A percentile compares a stretch with the other conserved stretches of the same genome.
These are phyloP conservation scores for Whitmania pigra DNA, from an alignment of 1,140 invertebrate species.

Conservation along the genomic window DNA sequence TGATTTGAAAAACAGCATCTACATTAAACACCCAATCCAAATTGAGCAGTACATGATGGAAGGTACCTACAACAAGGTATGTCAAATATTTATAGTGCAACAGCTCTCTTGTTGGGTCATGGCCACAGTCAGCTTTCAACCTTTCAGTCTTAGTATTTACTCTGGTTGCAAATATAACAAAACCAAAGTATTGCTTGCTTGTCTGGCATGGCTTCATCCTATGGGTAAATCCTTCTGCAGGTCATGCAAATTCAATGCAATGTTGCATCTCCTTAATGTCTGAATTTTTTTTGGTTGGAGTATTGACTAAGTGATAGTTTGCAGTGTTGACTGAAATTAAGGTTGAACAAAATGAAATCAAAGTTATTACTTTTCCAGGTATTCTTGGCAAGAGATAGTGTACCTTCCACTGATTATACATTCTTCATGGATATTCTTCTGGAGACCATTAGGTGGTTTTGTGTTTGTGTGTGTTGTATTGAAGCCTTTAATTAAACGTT, in stretches of 20 bases:
- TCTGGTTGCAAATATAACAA: too few relatives aligned
- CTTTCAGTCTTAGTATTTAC: too few relatives aligned
- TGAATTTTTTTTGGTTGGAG: too few relatives aligned
- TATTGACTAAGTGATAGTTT: neutral
- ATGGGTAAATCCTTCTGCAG: too few relatives aligned
- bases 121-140: too few relatives aligned
- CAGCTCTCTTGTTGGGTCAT: too few relatives aligned
- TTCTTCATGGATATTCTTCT: slow-evolving; percentile 93
- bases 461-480: slow-evolving; percentile 7
- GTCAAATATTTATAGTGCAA: slow-evolving; percentile 13
- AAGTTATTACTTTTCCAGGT: too few relatives aligned
- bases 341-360: too few relatives aligned
- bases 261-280: too few relatives aligned
- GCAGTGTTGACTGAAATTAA: neutral
- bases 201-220: too few relatives aligned
- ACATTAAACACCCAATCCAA: slow-evolving; percentile 83
- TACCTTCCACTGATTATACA: slow-evolving; percentile 87
- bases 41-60: slow-evolving; percentile 98
- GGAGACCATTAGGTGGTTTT: slow-evolving; percentile 66
- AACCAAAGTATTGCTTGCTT: too few relatives aligned
- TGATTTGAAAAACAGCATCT: slow-evolving; percentile 76
- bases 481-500: slow-evolving; percentile 2
- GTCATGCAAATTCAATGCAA: too few relatives aligned
- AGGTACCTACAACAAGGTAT: slow-evolving; percentile 90
- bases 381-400: slow-evolving; percentile 77